Base-by-base conservation (phyloP, 2,888 invertebrate genomes). In the Hydrotaea cyrtoneurina region DNA sequence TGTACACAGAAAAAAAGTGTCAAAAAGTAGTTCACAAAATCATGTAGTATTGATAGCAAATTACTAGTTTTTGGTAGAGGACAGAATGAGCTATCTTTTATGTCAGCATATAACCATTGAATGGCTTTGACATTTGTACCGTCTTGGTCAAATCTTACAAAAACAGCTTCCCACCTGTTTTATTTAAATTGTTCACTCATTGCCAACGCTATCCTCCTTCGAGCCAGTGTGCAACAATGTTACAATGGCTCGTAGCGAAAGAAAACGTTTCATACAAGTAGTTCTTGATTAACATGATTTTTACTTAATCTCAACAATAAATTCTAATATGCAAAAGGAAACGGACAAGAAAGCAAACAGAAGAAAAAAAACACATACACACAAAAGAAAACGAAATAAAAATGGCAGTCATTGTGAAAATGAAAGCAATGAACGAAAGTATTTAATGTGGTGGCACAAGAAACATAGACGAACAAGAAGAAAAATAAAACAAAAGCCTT, bases 231-330 rank as follows among this genome's bases (percentile, higher is more conserved):
- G 31, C 31, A 1, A 39, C 39, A 10, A 8, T 5, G 55, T 13
- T n/a, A 31, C 50, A 50, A 23, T 21, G 23, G 53, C 7, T 13
- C 10, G 4, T 39, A 39, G 26, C 31, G 55, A 10, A 43, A 43
- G 69, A 0, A 55, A 73, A 73, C 57, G 43, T 57, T 59, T 23
- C 59, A 73, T 59, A 73, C 73, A 73, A 73, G 59, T 73, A 73
- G 73, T 73, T 73, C 59, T 73, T 73, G 39, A 73, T 73, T 73
- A 73, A 73, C 73, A 73, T 73, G 73, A 73, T 19, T 43, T 73
- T 57, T 43, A 73, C 57, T 73, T 73, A 73, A 73, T 73, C 73
- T 73, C 8, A 21, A 73, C 73, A 73, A 73, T 73, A 73, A 73
- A 73, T 73, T 73, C 43, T 73, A 55, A 73, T 73, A 57, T 57